These are phyloP conservation scores for Rapana venosa DNA, from an alignment of 2,888 invertebrate genomes.

Conservation along the genomic window DNA sequence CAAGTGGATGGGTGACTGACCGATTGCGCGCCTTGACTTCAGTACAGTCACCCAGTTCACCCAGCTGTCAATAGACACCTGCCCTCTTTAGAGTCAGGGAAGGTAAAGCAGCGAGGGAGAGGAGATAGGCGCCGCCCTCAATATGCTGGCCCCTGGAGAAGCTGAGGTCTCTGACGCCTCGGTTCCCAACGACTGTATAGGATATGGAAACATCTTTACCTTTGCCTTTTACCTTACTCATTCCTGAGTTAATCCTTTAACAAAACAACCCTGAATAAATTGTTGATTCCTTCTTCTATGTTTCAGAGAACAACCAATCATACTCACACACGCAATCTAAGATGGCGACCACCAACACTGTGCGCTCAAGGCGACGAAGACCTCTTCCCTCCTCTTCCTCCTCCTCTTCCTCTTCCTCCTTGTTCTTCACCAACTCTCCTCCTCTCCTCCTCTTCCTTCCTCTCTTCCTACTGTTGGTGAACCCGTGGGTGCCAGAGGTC, in stretches of 20 bases:
- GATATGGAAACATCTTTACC: no score
- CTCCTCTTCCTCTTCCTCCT: not conserved
- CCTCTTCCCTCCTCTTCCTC: not conserved
- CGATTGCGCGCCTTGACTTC: no score
- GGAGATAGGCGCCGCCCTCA: no score
- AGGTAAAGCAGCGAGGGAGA: no score
- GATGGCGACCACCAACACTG: not conserved
- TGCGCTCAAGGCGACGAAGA: not conserved
- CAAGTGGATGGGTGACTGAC: no score
- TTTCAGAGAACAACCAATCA: not conserved
- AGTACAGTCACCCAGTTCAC: no score
- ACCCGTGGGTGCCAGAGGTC: constrained; percentile 23
- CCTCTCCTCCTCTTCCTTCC: not conserved
- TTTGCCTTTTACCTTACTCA: no score
- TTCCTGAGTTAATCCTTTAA: not conserved
- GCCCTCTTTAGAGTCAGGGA: no score
- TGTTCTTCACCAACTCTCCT: not conserved
- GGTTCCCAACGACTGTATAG: no score
- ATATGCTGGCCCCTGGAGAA: no score
- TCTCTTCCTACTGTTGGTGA: not conserved
- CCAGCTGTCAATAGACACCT: no score
- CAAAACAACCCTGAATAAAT: not conserved
- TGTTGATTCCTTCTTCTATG: not conserved
- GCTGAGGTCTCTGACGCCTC: no score
- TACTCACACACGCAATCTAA: not conserved